Base-by-base conservation (phyloP, 30 jellyfish, hydroid and myxozoan species). In the Rhopilema esculentum region DNA sequence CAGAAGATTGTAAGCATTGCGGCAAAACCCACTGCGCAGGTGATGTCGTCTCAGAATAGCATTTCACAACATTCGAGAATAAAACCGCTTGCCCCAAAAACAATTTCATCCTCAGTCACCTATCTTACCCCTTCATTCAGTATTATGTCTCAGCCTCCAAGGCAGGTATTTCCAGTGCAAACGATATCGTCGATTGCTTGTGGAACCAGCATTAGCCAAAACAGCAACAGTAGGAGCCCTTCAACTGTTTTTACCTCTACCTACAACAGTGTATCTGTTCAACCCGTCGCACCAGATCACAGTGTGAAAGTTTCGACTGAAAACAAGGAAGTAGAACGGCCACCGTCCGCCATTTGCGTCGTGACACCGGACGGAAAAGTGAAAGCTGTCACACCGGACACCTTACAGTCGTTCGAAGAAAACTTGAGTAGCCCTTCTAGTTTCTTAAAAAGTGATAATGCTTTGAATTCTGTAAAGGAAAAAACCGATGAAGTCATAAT, bases 311-410 rank as follows among this genome's bases (percentile, higher is more conserved):
- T 12, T 12, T 1, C 25, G 18, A 25, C 25, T 71, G 24, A 26
- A 8, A 30, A 20, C 28, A 20, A 18, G 49, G 18, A 20, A 22
- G 17, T 22, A 27, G 52, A 23, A 20, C 33, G 22, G 31, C 69
- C 79, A 1, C 2, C 69, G 66, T 15, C 79, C 6, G 72, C 33
- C 4, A 87, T 84, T 29, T 84, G 93, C 51, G 25, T 84, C 29
- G 93, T 84, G 29, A 71, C 93, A 1, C 75, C 93, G 30, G 93
- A 72, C 51, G 93, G 93, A 8, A 84, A 71, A 33, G 86, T 84
- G 66, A 84, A 84, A 25, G 93, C 93, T 7, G 87, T 84, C 24
- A 70, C 93, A 15, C 93, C 93, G 19, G 93, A 84, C 31, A 16
- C 75, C 25, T 12, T 49, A 20, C 51, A 48, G 1, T 53, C 91